These are phyloP conservation scores for Acronicta aceris DNA, from an alignment of 2,888 invertebrate species.

Conservation along the genomic window DNA sequence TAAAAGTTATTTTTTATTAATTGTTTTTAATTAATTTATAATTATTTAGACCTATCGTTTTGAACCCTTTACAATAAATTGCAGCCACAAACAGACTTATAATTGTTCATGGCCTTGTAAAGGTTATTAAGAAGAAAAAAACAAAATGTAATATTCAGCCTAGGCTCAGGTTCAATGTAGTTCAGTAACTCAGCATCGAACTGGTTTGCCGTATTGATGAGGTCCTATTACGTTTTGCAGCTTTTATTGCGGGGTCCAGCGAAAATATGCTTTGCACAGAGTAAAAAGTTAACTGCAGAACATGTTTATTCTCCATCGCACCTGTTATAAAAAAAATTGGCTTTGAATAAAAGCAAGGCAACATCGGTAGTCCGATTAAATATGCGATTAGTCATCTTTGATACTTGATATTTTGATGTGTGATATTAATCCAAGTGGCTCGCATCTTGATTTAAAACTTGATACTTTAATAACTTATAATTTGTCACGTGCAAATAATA, in stretches of 20 bases:
- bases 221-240: slow-evolving; percentile 50
- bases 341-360: slow-evolving; percentile 19
- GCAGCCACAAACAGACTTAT: too few species aligned
- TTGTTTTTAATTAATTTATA: too few species aligned
- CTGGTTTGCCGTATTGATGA: slow-evolving; percentile 63
- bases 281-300: slow-evolving; percentile 21
- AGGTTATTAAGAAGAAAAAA: neutral
- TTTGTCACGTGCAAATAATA: slow-evolving; percentile 8
- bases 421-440: slow-evolving; percentile 19
- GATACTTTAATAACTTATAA: slow-evolving; percentile 41
- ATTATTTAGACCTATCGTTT: too few species aligned
- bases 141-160: slow-evolving; percentile 33
- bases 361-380: slow-evolving; percentile 14
- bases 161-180: slow-evolving; percentile 54
- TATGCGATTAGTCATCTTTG: slow-evolving; percentile 26
- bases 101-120: too few species aligned
- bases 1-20: too few species aligned
- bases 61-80: too few species aligned
- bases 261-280: slow-evolving; percentile 33
- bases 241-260: slow-evolving; percentile 39
- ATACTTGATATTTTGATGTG: slow-evolving; percentile 46
- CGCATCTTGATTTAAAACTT: slow-evolving; percentile 36
- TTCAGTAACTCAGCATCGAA: slow-evolving; percentile 63
- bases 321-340: slow-evolving; percentile 43
- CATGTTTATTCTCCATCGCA: slow-evolving; percentile 34